Evolutionary conservation across 2,888 invertebrate genomes (phyloP).

Genomic region (Lucinisca nassula): DNA sequence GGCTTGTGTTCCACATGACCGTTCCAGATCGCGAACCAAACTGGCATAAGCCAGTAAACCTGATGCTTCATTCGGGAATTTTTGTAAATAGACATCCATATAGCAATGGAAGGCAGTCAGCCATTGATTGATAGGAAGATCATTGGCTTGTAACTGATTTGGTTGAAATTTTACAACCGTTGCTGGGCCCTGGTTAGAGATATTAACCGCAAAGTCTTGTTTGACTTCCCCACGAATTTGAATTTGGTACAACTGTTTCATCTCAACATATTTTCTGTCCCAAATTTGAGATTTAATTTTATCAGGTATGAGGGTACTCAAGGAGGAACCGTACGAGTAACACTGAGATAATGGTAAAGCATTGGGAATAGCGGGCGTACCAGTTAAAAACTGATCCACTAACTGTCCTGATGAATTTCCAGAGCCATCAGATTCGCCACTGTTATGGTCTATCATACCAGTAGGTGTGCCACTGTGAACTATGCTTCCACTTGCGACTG

Average conservation of each 20-base stretch:
- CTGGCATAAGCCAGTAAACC: background rate
- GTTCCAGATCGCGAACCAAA: background rate
- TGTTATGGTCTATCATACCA: too few species aligned
- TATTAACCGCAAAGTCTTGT: background rate
- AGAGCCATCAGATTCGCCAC: too few species aligned
- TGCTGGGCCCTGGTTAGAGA: background rate
- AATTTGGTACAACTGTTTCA: background rate
- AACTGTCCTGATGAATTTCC: background rate
- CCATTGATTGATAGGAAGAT: background rate
- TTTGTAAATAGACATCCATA: conserved; percentile 3
- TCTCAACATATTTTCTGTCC: background rate
- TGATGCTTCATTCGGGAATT: background rate
- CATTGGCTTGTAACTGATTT: background rate
- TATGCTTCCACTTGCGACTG: too few species aligned
- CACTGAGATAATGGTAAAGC: background rate
- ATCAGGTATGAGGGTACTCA: background rate
- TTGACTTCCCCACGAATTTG: background rate
- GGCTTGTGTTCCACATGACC: background rate
- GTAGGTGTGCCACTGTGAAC: too few species aligned
- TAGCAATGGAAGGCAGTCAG: background rate
- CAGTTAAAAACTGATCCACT: background rate
- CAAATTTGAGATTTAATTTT: conserved; percentile 1
- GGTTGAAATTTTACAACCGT: background rate
- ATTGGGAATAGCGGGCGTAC: background rate
- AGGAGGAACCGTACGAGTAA: background rate